Evolutionary conservation across 23 tunicate species (phyloP).

Genomic region (Styela plicata): DNA sequence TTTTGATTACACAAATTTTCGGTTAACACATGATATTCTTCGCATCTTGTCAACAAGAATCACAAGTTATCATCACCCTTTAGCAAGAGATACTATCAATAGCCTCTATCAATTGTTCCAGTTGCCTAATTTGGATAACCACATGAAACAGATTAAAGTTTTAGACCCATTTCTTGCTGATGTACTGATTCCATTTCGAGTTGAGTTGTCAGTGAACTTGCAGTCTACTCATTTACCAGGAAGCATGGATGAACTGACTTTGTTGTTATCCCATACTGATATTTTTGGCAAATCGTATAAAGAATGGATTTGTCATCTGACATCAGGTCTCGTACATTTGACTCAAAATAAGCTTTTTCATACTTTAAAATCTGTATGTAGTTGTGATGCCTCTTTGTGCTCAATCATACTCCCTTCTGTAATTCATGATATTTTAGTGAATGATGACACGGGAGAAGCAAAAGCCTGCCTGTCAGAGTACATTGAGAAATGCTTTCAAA

Average conservation of each 20-base stretch:
- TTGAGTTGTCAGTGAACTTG: background rate
- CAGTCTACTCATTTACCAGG: background rate
- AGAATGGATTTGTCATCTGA: background rate
- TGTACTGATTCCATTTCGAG: background rate
- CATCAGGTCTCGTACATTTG: background rate
- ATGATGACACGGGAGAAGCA: conserved; percentile 1
- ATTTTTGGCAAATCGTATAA: background rate
- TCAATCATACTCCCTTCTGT: conserved; percentile 7
- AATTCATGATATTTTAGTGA: conserved; percentile 2
- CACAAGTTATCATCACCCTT: background rate
- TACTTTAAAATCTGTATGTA: background rate
- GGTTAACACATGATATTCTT: background rate
- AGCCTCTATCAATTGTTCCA: background rate
- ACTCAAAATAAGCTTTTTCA: background rate
- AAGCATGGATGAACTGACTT: background rate
- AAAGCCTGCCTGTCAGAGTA: background rate
- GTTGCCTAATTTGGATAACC: background rate
- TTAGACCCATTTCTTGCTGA: background rate
- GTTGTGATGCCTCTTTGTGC: background rate
- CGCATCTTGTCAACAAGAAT: background rate
- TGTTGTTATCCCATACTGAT: background rate
- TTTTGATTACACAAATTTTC: background rate
- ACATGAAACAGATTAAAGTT: background rate
- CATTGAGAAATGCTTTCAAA: background rate
- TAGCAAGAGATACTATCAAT: background rate